Conservation (phyloP, 2,113 vertebrate species). For the Turnix velox region DNA sequence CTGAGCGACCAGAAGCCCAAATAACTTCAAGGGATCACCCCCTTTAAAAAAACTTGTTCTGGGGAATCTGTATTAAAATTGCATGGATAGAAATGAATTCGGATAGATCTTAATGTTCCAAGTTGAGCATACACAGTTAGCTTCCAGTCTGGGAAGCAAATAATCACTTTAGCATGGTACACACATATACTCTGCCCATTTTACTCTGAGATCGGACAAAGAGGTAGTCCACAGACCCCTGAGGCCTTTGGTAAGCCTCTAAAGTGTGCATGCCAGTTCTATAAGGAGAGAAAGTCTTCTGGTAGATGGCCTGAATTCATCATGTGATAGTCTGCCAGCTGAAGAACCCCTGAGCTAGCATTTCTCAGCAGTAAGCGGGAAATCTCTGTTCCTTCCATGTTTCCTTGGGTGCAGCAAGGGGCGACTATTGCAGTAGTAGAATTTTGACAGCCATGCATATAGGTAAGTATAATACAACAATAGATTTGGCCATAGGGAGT, state of each 20-base stretch:
- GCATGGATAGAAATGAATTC: neutral
- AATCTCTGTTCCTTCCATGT: neutral
- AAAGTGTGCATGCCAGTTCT: neutral
- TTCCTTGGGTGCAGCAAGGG: neutral
- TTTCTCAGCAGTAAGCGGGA: neutral
- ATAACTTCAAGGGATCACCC: neutral
- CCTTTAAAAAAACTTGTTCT: neutral
- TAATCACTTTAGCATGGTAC: neutral
- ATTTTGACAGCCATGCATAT: neutral
- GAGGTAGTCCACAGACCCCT: neutral
- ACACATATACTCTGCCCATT: neutral
- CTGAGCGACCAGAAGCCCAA: neutral
- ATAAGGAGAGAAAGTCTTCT: neutral
- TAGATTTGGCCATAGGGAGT: neutral
- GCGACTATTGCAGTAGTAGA: neutral
- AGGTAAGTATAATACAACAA: rapidly evolving
- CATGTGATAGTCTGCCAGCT: neutral
- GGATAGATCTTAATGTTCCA: neutral
- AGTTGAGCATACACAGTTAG: neutral
- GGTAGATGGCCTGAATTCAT: neutral
- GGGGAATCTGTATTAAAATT: neutral
- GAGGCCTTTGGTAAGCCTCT: neutral
- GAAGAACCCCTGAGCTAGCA: neutral
- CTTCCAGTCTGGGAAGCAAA: neutral
- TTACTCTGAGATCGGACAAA: neutral